A percentile compares a stretch with the other conserved stretches of the same genome.
Evolutionary conservation across 2,888 invertebrate species (phyloP).

Genomic region (Onchidella celtica): DNA sequence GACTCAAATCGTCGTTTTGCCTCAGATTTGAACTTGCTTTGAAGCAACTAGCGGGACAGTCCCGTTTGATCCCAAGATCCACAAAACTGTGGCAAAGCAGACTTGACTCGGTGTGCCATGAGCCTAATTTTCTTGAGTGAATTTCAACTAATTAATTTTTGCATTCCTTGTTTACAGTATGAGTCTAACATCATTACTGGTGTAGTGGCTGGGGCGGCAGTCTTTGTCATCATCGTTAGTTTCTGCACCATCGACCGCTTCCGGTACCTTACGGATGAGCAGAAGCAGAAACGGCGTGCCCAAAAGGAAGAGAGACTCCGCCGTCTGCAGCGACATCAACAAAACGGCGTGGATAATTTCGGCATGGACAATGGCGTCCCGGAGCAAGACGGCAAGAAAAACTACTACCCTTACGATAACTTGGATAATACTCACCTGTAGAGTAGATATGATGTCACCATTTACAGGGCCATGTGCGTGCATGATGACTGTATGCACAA

Average conservation of each 20-base stretch:
- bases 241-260: slow-evolving; percentile 39
- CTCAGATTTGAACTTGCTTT: no score
- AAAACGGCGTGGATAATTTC: slow-evolving; percentile 23
- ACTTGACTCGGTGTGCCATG: no score
- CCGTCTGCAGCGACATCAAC: neutral
- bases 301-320: slow-evolving; percentile 11
- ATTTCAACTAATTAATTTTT: no score
- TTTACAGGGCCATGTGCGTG: no score
- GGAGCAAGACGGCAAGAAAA: neutral
- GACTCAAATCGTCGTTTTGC: no score
- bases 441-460: no score
- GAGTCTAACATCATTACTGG: slow-evolving; percentile 26
- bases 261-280: slow-evolving; percentile 34
- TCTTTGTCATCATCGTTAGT: slow-evolving; percentile 24
- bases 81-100: no score
- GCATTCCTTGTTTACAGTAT: slow-evolving; percentile 12
- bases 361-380: neutral
- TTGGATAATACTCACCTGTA: slow-evolving; percentile 11
- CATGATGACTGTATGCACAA: no score
- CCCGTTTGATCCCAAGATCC: no score
- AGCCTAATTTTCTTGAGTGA: no score
- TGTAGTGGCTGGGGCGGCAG: slow-evolving; percentile 11
- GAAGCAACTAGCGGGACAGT: no score
- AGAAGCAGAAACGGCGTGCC: slow-evolving; percentile 22
- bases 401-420: neutral